Evolutionary conservation across 2,113 vertebrate species (phyloP), one percentile per base, ranked within the genome.

Genomic region (Perca fluviatilis): DNA sequence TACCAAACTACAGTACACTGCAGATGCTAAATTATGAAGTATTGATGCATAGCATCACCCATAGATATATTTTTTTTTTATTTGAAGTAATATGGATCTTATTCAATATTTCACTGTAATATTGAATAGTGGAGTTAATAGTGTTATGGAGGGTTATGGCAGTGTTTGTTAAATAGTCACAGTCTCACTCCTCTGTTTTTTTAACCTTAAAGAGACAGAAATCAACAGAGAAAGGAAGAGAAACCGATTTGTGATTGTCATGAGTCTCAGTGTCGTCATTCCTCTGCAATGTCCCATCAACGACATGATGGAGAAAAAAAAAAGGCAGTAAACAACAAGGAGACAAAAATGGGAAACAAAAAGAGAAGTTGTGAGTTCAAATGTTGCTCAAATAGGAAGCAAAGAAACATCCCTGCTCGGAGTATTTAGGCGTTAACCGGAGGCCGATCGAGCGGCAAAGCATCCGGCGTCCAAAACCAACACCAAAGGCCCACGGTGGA

Each of bases 31-130:
- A 64, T 19, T 50, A 70, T 49, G 69, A 86, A 14, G 75, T 66
- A 68, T 79, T 40, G 89, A 93, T 93, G 91, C 92, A 91, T 93
- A 92, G 91, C 92, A 93, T 92, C 90, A 77, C 66, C 84, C 77
- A 79, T 88, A 87, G 19, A 86, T 73, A 46, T 53, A 73, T 12
- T 81, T 69, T 25, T 69, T 25, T 81, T 69, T 25, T 64, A 15
- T 75, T 84, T 56, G 43, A 43, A 23, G 64, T 68, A 13, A 74
- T 49, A 50, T 54, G 46, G 72, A 62, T 84, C 79, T 73, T 23
- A 66, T 86, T 84, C 85, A 76, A 75, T 51, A 53, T 88, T 77
- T 70, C 40, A 60, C 33, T 7, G 7, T 25, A 50, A 84, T 56
- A 63, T 69, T 75, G 77, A 81, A 79, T 46, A 77, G 74, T 63